Percentiles rank a stretch among this genome's conserved stretches.
Evolutionary conservation across 2,797 vertebrate species (phyloP).

Genomic region (Sphaeramia orbicularis): DNA sequence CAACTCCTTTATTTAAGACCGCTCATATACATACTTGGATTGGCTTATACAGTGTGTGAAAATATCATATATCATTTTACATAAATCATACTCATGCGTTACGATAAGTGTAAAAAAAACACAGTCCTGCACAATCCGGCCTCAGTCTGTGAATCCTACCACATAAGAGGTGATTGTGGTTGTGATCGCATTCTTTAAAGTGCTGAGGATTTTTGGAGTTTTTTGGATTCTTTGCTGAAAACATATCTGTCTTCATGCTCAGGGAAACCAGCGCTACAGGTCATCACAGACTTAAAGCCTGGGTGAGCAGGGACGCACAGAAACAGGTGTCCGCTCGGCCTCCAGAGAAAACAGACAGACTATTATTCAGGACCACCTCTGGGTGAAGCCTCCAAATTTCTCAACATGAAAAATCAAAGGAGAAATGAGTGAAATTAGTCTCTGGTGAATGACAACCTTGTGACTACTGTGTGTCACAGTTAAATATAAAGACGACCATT

Average conservation of each 20-base stretch:
- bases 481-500: no score
- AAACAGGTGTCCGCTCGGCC: slow-evolving; percentile 3
- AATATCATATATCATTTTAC: slow-evolving; percentile 3
- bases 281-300: not conserved
- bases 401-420: not conserved
- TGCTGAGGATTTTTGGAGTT: slow-evolving; percentile 6
- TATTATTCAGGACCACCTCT: not conserved
- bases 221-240: slow-evolving; percentile 17
- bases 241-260: not conserved
- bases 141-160: not conserved
- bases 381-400: not conserved
- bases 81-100: slow-evolving; percentile 11
- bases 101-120: not conserved
- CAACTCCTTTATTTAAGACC: not conserved
- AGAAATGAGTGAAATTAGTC: no score
- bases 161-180: not conserved
- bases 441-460: no score
- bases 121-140: slow-evolving; percentile 8
- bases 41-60: not conserved
- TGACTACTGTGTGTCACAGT: no score
- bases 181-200: not conserved
- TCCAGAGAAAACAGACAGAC: not conserved
- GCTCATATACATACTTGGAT: not conserved
- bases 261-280: not conserved
- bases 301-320: not conserved